Base-by-base conservation (phyloP, 37 sponge, comb jelly and placozoan species). In the Eunapius fragilis region DNA sequence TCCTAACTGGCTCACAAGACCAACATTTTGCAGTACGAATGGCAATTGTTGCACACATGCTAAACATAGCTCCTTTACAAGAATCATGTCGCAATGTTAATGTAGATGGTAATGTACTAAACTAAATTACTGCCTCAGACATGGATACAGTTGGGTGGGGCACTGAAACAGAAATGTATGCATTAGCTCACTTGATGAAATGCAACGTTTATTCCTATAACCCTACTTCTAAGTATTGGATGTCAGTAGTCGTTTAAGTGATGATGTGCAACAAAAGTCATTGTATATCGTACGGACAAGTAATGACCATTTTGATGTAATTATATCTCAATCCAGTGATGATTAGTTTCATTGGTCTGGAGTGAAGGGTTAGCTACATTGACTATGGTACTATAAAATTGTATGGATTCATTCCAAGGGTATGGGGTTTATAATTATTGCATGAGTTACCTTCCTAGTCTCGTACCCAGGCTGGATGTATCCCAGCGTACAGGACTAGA, bases 11-110 rank as follows among this genome's bases (percentile, higher is more conserved):
- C 6, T 72, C 31, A 33, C 31, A 72, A 72, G 31, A 72, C 30
- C 74, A 72, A 72, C 74, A 72, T 32, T 31, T 72, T 72, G 31
- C 30, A 72, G 31, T 72, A 33, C 74, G 74, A 33, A 72, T 33
- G 31, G 74, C 74, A 14, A 72, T 72, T 72, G 31, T 72, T 32
- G 31, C 30, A 22, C 74, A 72, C 74, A 72, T 72, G 74, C 31
- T 72, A 31, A 72, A 32, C 31, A 72, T 72, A 33, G 74, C 74
- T 17, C 58, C 58, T 58, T 58, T 58, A 58, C 58, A 17, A 58
- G 58, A 58, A 58, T 58, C 58, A 58, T 58, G 58, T 58, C 58
- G 14, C 58, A 11, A 58, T 58, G 58, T 58, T 58, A 58, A 58
- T 58, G 58, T 58, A 58, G 19, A 41, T 58, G 58, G 14, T 19